Percentiles rank a stretch among this genome's conserved stretches.
Evolutionary conservation across 1,140 invertebrate species (phyloP).

Genomic region (Ridgeia piscesae): DNA sequence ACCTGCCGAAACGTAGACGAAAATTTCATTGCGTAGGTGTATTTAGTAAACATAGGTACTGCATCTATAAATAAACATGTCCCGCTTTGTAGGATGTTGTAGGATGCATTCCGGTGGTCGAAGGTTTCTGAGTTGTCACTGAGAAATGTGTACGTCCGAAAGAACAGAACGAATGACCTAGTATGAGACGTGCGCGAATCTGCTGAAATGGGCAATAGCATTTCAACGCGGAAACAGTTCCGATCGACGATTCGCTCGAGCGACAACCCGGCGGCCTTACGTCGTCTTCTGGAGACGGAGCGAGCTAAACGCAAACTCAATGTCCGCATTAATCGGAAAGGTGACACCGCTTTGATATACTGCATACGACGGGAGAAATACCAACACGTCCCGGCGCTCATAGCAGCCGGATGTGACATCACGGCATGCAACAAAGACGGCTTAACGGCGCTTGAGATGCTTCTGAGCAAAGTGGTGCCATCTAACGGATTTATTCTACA

Average conservation of each 20-base stretch:
- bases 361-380: not conserved
- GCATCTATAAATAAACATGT: not conserved
- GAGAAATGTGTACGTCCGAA: not conserved
- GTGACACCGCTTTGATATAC: not conserved
- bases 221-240: not conserved
- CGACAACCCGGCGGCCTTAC: not conserved
- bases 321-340: not conserved
- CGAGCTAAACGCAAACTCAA: not conserved
- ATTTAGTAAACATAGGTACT: too few species aligned
- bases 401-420: not conserved
- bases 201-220: not conserved
- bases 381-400: not conserved
- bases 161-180: not conserved
- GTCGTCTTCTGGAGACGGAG: not conserved
- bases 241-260: not conserved
- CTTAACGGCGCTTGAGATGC: conserved; percentile 11
- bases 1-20: too few species aligned
- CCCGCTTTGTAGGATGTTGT: not conserved
- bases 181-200: not conserved
- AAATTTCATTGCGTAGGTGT: too few species aligned
- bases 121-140: not conserved
- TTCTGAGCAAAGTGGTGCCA: conserved; percentile 10
- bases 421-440: conserved; percentile 14
- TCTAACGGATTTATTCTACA: conserved; percentile 12
- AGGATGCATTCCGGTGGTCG: not conserved